Conservation (phyloP, 2,113 vertebrate species). For the Gnathonemus echidnorhynchus region DNA sequence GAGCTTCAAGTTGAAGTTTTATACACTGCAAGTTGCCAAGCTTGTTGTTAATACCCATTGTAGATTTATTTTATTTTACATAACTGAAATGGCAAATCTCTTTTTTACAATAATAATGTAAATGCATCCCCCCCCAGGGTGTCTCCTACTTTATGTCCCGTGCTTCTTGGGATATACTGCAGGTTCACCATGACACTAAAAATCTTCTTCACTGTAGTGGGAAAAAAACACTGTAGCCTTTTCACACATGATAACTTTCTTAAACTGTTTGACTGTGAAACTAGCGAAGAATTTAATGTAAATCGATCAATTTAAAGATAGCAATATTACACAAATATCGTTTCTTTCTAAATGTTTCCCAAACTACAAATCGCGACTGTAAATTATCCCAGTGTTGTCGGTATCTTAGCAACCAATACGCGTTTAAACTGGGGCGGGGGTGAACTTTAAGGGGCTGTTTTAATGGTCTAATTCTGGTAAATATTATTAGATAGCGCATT, state of each 20-base stretch:
- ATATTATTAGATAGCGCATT: neutral
- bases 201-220: neutral
- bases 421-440: neutral
- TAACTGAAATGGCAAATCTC: neutral
- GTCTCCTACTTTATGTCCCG: neutral
- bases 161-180: neutral
- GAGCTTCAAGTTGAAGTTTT: neutral
- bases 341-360: neutral
- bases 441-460: neutral
- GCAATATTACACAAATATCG: neutral
- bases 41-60: neutral
- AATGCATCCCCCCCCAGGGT: neutral
- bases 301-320: neutral
- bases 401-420: conserved; percentile 5
- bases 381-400: neutral
- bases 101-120: neutral
- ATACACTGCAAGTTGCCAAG: neutral
- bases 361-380: neutral
- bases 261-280: neutral
- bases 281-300: neutral
- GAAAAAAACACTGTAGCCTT: neutral
- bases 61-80: neutral
- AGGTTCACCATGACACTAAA: neutral
- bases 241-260: neutral
- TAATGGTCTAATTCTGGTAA: neutral